Conservation (phyloP, 2,113 vertebrate genomes). For the Xenotilapia caudafasciata region DNA sequence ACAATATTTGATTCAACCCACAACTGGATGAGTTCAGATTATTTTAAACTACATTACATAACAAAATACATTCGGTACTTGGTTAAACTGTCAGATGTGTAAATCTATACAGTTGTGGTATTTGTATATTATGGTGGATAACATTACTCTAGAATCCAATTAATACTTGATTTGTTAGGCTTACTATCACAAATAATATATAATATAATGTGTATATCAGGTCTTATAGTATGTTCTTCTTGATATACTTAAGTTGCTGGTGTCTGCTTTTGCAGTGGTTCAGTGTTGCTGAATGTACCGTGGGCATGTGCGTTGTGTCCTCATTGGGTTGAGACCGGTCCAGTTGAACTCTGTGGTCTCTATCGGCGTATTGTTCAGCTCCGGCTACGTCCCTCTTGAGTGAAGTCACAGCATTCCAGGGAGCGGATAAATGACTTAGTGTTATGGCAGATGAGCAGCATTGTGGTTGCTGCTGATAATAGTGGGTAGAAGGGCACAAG, state of each 20-base stretch:
- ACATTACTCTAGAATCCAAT: neutral
- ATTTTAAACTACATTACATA: neutral
- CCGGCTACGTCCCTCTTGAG: constrained; percentile 49
- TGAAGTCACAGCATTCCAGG: constrained; percentile 75
- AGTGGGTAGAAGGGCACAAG: constrained; percentile 51
- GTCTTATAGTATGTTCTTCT: neutral
- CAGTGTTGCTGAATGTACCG: constrained; percentile 24
- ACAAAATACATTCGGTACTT: neutral
- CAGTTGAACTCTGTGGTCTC: constrained; percentile 64
- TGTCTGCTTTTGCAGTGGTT: neutral
- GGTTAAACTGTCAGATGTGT: neutral
- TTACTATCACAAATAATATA: neutral
- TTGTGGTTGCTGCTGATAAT: constrained; percentile 46
- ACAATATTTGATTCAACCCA: neutral
- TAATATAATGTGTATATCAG: neutral
- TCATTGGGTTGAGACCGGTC: constrained; percentile 52
- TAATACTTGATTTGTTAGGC: neutral
- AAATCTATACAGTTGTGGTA: neutral
- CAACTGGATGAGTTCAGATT: neutral
- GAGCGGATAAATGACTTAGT: constrained; percentile 71
- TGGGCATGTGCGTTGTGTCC: constrained; percentile 28
- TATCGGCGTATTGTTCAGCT: constrained; percentile 69
- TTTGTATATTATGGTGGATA: neutral
- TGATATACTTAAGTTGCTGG: neutral
- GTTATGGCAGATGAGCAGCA: constrained; percentile 67